Evolutionary conservation across 2,888 invertebrate species (phyloP).

Genomic region (Odontocolon sp.): DNA sequence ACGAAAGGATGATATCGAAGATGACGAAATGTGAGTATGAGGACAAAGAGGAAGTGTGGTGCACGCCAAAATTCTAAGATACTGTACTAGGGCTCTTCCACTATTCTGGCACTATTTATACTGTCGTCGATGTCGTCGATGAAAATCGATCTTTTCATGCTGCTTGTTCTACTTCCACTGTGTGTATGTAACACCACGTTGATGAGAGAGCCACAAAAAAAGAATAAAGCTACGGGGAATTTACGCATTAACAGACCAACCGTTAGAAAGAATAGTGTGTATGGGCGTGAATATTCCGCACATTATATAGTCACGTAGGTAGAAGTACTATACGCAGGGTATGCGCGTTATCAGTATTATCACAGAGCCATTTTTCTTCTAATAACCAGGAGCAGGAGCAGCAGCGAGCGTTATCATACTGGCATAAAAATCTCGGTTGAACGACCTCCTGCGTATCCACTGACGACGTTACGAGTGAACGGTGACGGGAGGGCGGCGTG

Average conservation of each 20-base stretch:
- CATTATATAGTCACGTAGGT: neutral
- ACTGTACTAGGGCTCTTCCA: too few species aligned
- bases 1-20: neutral
- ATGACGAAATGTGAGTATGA: neutral
- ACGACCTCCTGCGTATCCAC: constrained; percentile 13
- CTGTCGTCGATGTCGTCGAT: too few species aligned
- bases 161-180: too few species aligned
- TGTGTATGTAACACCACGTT: too few species aligned
- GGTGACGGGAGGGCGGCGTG: neutral
- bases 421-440: constrained; percentile 47
- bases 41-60: neutral
- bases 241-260: too few species aligned
- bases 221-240: too few species aligned
- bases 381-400: constrained; percentile 34
- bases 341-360: constrained; percentile 34
- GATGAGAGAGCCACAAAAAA: neutral
- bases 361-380: constrained; percentile 45
- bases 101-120: too few species aligned
- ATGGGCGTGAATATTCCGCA: constrained; percentile 4
- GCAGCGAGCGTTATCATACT: constrained; percentile 37
- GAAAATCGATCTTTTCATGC: too few species aligned
- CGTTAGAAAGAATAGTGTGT: constrained; percentile 6
- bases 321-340: neutral
- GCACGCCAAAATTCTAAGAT: neutral
- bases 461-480: neutral